phyloP scores from a whole-genome alignment of 2,797 vertebrate genomes.

The Buceros bicornis region DNA sequence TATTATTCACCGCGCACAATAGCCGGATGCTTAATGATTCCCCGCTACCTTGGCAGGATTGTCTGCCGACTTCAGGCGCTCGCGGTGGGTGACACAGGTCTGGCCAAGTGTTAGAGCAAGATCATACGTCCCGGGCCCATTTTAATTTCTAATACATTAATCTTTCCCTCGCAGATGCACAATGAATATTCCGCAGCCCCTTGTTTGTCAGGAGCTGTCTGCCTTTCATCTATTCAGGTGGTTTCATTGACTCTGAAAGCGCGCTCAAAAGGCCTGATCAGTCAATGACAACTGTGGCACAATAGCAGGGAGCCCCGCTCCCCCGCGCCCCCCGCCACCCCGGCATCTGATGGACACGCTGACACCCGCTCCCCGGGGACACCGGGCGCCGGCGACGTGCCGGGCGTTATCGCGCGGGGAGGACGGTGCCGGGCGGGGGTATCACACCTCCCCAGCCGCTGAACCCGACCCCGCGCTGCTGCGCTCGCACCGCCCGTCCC shows the following conservation, averaged over 20 bases:
- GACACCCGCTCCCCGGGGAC: constrained; percentile 92
- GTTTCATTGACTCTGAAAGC: constrained; percentile 96
- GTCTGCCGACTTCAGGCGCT: constrained; percentile 94
- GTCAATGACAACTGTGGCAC: constrained; percentile 97
- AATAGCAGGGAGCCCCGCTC: constrained; percentile 90
- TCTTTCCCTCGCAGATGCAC: constrained; percentile 98
- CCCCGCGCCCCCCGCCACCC: constrained; percentile 44
- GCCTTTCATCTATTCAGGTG: constrained; percentile 99
- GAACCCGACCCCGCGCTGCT: constrained; percentile 70
- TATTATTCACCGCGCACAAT: constrained; percentile 99
- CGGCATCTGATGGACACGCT: constrained; percentile 93
- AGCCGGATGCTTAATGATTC: constrained; percentile 98
- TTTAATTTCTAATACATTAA: constrained; percentile 99
- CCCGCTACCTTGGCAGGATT: constrained; percentile 96
- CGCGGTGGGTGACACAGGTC: constrained; percentile 97
- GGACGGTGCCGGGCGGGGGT: constrained; percentile 84
- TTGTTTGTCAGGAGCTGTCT: constrained; percentile 98
- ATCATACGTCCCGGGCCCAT: constrained; percentile 98
- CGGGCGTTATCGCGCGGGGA: constrained; percentile 91
- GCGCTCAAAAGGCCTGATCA: constrained; percentile 96
- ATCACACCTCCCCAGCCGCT: constrained; percentile 90
- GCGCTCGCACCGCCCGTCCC: constrained; percentile 75
- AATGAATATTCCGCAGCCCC: constrained; percentile 99
- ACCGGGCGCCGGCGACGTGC: constrained; percentile 84
- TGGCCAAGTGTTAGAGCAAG: constrained; percentile 99